Evolutionary conservation across 37 sponge, comb jelly and placozoan species (phyloP).

Genomic region (Tethya wilhelma): DNA sequence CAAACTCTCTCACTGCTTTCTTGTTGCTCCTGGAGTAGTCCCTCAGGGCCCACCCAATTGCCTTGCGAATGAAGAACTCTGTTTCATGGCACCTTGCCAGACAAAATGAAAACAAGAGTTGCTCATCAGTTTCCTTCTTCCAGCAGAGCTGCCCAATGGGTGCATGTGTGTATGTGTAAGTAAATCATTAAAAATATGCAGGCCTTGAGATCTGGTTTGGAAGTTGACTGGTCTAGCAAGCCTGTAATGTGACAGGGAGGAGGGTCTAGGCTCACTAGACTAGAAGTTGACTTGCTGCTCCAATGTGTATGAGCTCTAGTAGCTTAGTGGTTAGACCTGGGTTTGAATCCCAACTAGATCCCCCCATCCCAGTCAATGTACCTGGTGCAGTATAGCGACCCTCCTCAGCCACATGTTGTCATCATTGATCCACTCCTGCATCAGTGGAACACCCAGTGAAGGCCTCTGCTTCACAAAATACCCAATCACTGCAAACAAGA

Average conservation of each 20-base stretch:
- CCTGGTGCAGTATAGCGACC: constrained; percentile 73
- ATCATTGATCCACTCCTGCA: constrained; percentile 67
- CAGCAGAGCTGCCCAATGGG: constrained; percentile 12
- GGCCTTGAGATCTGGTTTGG: background rate
- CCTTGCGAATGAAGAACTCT: constrained; percentile 84
- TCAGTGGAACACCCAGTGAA: constrained; percentile 18
- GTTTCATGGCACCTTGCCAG: constrained; percentile 42
- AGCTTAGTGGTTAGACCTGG: no score
- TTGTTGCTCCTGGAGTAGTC: constrained; percentile 40
- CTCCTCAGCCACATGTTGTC: constrained; percentile 77
- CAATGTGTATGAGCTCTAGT: no score
- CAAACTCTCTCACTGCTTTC: constrained; percentile 64
- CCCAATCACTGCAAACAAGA: constrained; percentile 50
- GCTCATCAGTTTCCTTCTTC: constrained; percentile 54
- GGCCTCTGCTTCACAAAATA: constrained; percentile 55
- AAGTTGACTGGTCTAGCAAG: background rate
- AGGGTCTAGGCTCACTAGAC: no score
- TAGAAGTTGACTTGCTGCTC: no score
- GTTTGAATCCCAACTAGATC: no score
- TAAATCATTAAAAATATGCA: background rate
- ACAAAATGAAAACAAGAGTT: constrained; percentile 61
- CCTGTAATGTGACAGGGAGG: no score
- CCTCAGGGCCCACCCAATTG: constrained; percentile 84
- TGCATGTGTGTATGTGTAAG: background rate
- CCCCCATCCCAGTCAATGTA: background rate